These are phyloP conservation scores for Habropoda laboriosa DNA, from an alignment of 1,140 invertebrate genomes.

Conservation along the genomic window DNA sequence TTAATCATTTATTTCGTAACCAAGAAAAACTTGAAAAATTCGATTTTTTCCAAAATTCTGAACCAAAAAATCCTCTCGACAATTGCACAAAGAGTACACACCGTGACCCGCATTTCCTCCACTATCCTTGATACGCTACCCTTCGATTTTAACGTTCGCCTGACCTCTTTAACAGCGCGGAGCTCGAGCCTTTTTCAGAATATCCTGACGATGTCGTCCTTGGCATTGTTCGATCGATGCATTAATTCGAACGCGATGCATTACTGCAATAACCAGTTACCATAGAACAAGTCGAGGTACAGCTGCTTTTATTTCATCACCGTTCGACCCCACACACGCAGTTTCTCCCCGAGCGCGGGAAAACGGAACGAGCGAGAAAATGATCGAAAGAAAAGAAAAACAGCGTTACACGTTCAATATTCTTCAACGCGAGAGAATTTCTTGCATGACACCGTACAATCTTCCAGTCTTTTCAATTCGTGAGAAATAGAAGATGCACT, in stretches of 20 bases:
- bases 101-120: constrained; percentile 48
- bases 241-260: constrained; percentile 42
- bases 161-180: constrained; percentile 26
- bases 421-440: not conserved
- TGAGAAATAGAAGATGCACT: too few relatives aligned
- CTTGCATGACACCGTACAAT: too few relatives aligned
- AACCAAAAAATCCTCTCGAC: too few relatives aligned
- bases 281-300: constrained; percentile 24
- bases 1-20: too few relatives aligned
- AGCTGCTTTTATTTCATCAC: constrained; percentile 31
- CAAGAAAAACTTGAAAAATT: too few relatives aligned
- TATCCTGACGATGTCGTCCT: constrained; percentile 20
- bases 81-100: not conserved
- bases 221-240: constrained; percentile 49
- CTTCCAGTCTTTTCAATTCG: too few relatives aligned
- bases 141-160: constrained; percentile 41
- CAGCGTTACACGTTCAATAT: too few relatives aligned
- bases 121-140: constrained; percentile 52
- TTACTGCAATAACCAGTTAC: constrained; percentile 36
- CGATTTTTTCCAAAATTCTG: too few relatives aligned
- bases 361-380: not conserved
- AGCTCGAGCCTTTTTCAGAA: constrained; percentile 31
- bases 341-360: not conserved
- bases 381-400: not conserved
- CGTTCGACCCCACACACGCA: constrained; percentile 5